phyloP scores from a whole-genome alignment of 2,113 vertebrate species.

The Crocuta crocuta region DNA sequence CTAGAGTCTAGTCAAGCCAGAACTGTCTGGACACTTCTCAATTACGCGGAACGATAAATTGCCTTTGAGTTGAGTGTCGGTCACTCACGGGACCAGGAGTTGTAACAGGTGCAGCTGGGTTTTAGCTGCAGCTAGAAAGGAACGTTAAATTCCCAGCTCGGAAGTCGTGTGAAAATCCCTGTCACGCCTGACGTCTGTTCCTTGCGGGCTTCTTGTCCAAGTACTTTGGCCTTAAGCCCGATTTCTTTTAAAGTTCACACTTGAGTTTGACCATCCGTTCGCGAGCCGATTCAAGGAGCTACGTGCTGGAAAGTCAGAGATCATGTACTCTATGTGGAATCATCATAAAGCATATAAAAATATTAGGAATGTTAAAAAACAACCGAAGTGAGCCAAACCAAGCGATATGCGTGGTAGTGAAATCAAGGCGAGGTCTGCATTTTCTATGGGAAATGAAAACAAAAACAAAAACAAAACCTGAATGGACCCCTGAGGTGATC shows the following conservation, averaged over 20 bases:
- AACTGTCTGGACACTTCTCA: no score
- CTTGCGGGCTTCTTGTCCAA: neutral
- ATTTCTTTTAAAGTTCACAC: rapidly evolving
- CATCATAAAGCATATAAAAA: rapidly evolving
- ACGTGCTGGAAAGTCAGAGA: neutral
- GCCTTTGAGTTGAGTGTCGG: rapidly evolving
- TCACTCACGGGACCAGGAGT: rapidly evolving
- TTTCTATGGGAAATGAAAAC: neutral
- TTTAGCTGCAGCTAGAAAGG: neutral
- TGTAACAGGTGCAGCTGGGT: rapidly evolving
- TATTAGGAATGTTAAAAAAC: no score
- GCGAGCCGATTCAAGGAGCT: neutral
- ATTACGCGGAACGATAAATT: rapidly evolving
- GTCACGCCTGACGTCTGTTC: neutral
- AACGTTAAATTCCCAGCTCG: neutral
- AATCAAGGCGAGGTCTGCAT: no score
- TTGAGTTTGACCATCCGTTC: neutral
- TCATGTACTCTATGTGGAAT: neutral
- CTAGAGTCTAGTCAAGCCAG: neutral
- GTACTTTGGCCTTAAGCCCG: no score
- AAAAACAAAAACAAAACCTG: neutral
- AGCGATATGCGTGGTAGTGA: rapidly evolving
- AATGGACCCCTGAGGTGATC: rapidly evolving
- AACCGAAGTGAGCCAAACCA: neutral
- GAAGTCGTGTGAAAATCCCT: rapidly evolving